Evolutionary conservation across 2,888 invertebrate genomes (phyloP), one percentile per base, ranked within the genome.

Genomic region (Tanytarsus gracilentus): DNA sequence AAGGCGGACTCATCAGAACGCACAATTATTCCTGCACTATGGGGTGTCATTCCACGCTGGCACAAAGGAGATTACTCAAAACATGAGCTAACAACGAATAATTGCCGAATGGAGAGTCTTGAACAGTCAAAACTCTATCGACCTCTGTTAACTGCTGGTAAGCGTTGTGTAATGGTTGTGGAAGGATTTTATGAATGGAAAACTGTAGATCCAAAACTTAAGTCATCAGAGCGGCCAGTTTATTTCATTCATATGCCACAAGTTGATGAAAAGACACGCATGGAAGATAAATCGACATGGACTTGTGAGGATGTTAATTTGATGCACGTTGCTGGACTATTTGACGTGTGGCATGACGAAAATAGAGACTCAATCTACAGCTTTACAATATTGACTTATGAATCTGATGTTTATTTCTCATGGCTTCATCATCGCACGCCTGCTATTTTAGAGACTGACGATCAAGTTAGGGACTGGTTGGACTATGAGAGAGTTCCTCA

Each of bases 101-200:
- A 91, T 69, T 87, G 87, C 65, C 78, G 89, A 1, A 68, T 86
- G 40, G 91, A 91, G 71, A 79, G 79, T 56, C 76, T 90, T 65
- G 70, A 76, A 58, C 75, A 75, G n/a, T 89, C 88, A 6, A 83
- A 80, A 65, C 74, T 88, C 1, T 92, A 84, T 69, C 77, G 77
- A 55, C 77, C 78, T 1, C 79, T 86, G 11, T 75, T 91, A 56
- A 75, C 73, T 44, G 78, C 79, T 65, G 88, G 89, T 8, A 81
- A 83, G 64, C 79, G 90, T 64, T 92, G 92, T 74, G 78, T 88
- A 6, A 76, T 91, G 23, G 68, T 89, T 9, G 84, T 82, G 63
- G 88, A 91, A 73, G 91, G 92, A 55, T 91, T 84, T 68, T 88
- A 87, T 68, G 88, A 88, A 72, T 88, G 88, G 88, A 82, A 86